phyloP scores from a whole-genome alignment of 2,113 vertebrate genomes.

The Notothenia rossii region DNA sequence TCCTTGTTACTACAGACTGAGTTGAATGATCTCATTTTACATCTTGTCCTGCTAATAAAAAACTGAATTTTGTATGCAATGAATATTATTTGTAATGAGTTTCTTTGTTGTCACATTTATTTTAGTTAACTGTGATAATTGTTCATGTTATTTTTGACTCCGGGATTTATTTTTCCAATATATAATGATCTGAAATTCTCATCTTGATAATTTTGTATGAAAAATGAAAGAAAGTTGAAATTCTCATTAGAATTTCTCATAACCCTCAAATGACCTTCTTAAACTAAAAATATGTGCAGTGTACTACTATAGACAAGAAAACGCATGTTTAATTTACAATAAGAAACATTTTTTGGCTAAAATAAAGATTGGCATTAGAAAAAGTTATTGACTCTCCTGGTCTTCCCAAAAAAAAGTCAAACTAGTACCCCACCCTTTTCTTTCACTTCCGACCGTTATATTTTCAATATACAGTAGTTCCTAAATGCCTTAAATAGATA shows the following conservation, averaged over 20 bases:
- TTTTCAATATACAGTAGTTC: too few relatives aligned
- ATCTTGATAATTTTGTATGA: background rate
- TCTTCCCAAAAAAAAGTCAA: too few relatives aligned
- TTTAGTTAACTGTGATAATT: background rate
- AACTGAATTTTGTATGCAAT: background rate
- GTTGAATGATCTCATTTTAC: background rate
- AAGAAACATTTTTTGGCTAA: too few relatives aligned
- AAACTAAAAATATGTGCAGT: too few relatives aligned
- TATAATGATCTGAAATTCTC: background rate
- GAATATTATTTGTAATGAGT: background rate
- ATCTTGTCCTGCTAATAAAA: slow-evolving; percentile 11
- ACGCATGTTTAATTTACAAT: too few relatives aligned
- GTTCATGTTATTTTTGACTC: background rate
- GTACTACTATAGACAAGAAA: too few relatives aligned
- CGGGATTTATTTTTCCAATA: background rate
- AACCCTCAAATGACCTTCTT: too few relatives aligned
- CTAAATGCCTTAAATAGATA: too few relatives aligned
- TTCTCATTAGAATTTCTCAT: too few relatives aligned
- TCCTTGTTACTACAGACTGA: background rate
- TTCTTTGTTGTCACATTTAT: background rate
- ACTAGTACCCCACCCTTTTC: too few relatives aligned
- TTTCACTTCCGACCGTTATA: too few relatives aligned
- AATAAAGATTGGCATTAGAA: background rate
- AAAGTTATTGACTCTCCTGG: too few relatives aligned
- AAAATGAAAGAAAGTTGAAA: background rate